Conservation (phyloP, 2,797 vertebrate genomes). For the Gouania willdenowi region DNA sequence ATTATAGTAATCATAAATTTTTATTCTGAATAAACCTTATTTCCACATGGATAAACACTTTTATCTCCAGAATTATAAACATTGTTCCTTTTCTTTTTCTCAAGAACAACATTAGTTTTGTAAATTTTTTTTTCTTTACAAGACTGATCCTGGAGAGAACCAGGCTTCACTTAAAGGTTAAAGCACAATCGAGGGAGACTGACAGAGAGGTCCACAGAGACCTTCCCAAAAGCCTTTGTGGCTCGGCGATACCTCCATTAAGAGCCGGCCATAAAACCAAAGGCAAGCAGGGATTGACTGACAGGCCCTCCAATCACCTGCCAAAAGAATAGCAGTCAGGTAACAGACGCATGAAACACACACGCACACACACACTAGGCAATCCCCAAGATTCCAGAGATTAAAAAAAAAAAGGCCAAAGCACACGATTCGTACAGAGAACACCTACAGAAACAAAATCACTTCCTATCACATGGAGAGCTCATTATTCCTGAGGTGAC, state of each 20-base stretch:
- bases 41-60: conserved; percentile 88
- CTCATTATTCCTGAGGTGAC: conserved; percentile 73
- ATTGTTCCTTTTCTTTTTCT: conserved; percentile 52
- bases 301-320: conserved; percentile 35
- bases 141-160: conserved; percentile 79
- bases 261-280: conserved; percentile 30
- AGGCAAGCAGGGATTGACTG: conserved; percentile 38
- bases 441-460: conserved; percentile 67
- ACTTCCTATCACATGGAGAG: conserved; percentile 74
- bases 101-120: conserved; percentile 73
- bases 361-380: conserved; percentile 58
- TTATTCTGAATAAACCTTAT: conserved; percentile 95
- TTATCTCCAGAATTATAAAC: conserved; percentile 82
- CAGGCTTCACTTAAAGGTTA: conserved; percentile 80
- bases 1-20: conserved; percentile 83
- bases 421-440: conserved; percentile 74
- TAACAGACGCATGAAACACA: conserved; percentile 18
- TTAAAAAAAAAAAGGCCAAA: conserved; percentile 66
- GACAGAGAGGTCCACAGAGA: conserved; percentile 34
- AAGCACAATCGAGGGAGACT: conserved; percentile 80
- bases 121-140: conserved; percentile 84
- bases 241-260: conserved; percentile 13
- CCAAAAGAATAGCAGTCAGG: conserved; percentile 38
- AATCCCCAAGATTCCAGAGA: conserved; percentile 72
- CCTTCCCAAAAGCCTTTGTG: conserved; percentile 23